Conservation (phyloP, 2,797 vertebrate genomes). For the Adelosebastes latens region DNA sequence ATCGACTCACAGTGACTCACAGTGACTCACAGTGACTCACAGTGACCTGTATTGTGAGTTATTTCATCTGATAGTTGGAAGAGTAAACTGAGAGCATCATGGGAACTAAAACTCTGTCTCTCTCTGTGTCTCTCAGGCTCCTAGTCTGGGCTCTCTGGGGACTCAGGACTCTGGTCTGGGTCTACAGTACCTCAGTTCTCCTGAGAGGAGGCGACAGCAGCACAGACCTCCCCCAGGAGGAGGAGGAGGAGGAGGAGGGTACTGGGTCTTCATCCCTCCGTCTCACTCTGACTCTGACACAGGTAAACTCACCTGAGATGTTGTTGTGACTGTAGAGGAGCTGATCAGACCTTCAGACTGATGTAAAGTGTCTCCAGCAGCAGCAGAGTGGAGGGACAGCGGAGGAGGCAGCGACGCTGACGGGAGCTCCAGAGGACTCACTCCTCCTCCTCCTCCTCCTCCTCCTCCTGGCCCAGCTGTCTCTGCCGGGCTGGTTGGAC, state of each 20-base stretch:
- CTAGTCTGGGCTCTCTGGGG: slow-evolving; percentile 84
- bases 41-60: too few relatives aligned
- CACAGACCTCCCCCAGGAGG: slow-evolving; percentile 33
- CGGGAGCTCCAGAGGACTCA: slow-evolving; percentile 26
- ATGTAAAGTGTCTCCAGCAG: slow-evolving; percentile 6
- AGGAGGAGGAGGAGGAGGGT: slow-evolving; percentile 60
- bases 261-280: slow-evolving; percentile 83
- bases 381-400: slow-evolving; percentile 60
- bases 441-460: slow-evolving; percentile 50
- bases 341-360: background rate
- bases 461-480: slow-evolving; percentile 55
- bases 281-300: slow-evolving; percentile 32
- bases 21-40: too few relatives aligned
- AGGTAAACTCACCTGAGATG: slow-evolving; percentile 38
- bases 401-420: slow-evolving; percentile 66
- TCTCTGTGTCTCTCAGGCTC: slow-evolving; percentile 68
- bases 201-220: slow-evolving; percentile 57
- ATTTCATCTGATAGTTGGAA: too few relatives aligned
- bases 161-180: slow-evolving; percentile 91
- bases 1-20: too few relatives aligned
- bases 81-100: background rate
- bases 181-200: slow-evolving; percentile 79
- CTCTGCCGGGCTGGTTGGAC: background rate
- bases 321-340: background rate
- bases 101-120: background rate